Evolutionary conservation across 2,888 invertebrate genomes (phyloP), one percentile per base, ranked within the genome.

Genomic region (Polydesmus complanatus): DNA sequence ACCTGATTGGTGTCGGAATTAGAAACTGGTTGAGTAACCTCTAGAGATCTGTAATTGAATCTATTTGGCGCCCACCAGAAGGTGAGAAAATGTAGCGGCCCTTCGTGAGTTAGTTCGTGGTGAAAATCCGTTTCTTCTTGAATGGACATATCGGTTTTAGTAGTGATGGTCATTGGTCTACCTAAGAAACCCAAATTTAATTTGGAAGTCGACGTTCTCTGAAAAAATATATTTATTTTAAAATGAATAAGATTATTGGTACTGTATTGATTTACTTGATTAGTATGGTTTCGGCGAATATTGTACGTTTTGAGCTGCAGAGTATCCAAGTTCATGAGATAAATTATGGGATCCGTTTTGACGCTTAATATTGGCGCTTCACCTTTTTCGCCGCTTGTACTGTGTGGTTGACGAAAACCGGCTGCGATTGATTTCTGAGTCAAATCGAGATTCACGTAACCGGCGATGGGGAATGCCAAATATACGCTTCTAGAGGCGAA

Each of bases 1-100:
- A 57, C 57, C 27, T 57, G 50, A 5, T 57, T 26, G 1, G 57
- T 57, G 14, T 57, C 49, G 22, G 57, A 23, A 18, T 57, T 23
- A 3, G 21, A n/a, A 5, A 50, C 25, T 26, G 23, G 26, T n/a
- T 49, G n/a, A 11, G 27, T 25, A 23, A 57, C 25, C 25, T 57
- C 26, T 8, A 49, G 2, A 2, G 50, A 23, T 49, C 11, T 18
- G 2, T 22, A 21, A 50, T 57, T 48, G 57, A 57, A 57, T 21
- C 25, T 47, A 5, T 22, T 57, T 23, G 57, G 57, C 49, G 57
- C 49, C 57, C 57, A 57, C 49, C 57, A 47, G 18, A 57, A 57
- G 1, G 49, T 18, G 25, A 57, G 50, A 37, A 49, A n/a, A 26
- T 57, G 49, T n/a, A 57, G 27, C 18, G 49, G 57, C 14, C 57